Percentiles rank a stretch among this genome's conserved stretches.
Conservation (phyloP, 1,140 invertebrate species). For the Scaptomyza montana region DNA sequence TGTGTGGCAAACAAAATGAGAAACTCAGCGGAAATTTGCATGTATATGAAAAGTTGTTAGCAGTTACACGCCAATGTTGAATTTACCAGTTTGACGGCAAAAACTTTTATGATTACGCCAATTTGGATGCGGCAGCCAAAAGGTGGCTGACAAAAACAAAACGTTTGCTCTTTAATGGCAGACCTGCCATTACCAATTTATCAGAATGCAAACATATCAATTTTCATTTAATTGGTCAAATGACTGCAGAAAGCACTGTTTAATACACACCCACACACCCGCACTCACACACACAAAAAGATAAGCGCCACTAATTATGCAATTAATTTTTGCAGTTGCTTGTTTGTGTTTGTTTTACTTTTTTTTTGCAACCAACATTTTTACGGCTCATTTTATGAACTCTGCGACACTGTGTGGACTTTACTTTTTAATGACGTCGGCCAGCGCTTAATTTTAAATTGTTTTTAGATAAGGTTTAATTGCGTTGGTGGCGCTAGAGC, state of each 20-base stretch:
- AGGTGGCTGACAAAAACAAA: conserved; percentile 14
- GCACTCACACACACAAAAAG: not conserved
- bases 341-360: not conserved
- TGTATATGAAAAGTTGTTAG: not conserved
- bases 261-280: not conserved
- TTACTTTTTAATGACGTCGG: conserved; percentile 48
- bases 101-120: conserved; percentile 65
- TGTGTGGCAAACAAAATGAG: conserved; percentile 12
- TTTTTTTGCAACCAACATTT: conserved; percentile 29
- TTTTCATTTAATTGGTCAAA: conserved; percentile 13
- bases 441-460: conserved; percentile 69
- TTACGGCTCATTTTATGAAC: conserved; percentile 64
- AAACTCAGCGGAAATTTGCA: conserved; percentile 11
- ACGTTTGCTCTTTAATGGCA: not conserved
- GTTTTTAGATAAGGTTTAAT: conserved; percentile 75
- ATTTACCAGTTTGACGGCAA: conserved; percentile 25
- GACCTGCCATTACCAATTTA: conserved; percentile 2
- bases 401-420: conserved; percentile 17
- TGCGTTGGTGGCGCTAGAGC: conserved; percentile 8
- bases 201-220: conserved; percentile 5
- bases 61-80: conserved; percentile 39
- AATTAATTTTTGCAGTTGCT: conserved; percentile 59
- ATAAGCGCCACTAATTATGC: conserved; percentile 66
- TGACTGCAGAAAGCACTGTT: conserved; percentile 5
- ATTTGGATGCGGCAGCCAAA: conserved; percentile 38